phyloP scores from a whole-genome alignment of 2,888 invertebrate genomes.

The Hypena proboscidalis region DNA sequence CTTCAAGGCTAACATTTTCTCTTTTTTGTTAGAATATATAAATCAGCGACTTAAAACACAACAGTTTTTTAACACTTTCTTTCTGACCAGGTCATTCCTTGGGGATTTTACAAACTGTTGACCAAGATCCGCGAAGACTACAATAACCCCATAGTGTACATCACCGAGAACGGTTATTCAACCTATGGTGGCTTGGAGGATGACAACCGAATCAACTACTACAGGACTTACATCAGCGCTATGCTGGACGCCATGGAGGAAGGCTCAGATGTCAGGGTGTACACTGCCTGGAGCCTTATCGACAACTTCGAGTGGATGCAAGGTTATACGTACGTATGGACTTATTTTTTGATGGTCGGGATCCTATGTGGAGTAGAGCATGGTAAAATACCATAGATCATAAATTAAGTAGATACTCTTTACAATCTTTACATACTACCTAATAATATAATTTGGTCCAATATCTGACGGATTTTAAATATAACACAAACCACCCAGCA shows the following conservation, averaged over 20 bases:
- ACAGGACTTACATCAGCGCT: slow-evolving; percentile 63
- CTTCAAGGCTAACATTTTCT: too few relatives aligned
- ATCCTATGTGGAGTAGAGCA: background rate
- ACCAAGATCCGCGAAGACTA: slow-evolving; percentile 74
- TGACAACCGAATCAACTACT: slow-evolving; percentile 62
- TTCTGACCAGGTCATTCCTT: slow-evolving; percentile 71
- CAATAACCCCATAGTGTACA: slow-evolving; percentile 78
- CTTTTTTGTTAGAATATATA: too few relatives aligned
- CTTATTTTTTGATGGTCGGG: background rate
- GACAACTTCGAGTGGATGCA: slow-evolving; percentile 86
- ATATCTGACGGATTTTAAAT: too few relatives aligned
- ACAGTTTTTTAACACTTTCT: too few relatives aligned
- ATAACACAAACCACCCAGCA: too few relatives aligned
- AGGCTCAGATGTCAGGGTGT: slow-evolving; percentile 70
- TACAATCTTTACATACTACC: too few relatives aligned
- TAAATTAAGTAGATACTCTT: too few relatives aligned
- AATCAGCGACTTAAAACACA: too few relatives aligned
- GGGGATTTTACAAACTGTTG: slow-evolving; percentile 83
- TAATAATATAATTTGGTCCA: too few relatives aligned
- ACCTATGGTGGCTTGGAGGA: slow-evolving; percentile 62
- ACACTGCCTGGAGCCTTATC: slow-evolving; percentile 85
- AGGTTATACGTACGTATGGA: slow-evolving; percentile 74
- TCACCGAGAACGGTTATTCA: slow-evolving; percentile 84
- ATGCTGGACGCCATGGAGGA: slow-evolving; percentile 66
- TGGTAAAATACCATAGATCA: too few relatives aligned